phyloP scores from a whole-genome alignment of 1,140 invertebrate genomes.

The Argopecten irradians region DNA sequence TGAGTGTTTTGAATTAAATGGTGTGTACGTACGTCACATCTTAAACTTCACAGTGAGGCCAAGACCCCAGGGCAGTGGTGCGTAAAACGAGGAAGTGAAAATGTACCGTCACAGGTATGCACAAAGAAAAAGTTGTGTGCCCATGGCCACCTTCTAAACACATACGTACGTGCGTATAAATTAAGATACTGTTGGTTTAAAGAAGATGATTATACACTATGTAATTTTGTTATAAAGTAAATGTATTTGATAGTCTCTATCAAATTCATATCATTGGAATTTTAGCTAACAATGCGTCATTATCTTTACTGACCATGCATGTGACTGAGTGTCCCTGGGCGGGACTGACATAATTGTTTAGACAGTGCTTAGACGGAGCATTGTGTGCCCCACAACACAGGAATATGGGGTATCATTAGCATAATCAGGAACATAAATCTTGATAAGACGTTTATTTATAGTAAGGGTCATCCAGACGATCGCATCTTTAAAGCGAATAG shows the following conservation, averaged over 20 bases:
- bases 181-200: too few relatives aligned
- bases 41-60: constrained; percentile 14
- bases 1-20: constrained; percentile 1
- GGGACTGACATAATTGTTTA: not conserved
- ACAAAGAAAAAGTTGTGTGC: too few relatives aligned
- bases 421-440: too few relatives aligned
- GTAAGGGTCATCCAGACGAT: too few relatives aligned
- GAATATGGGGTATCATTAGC: not conserved
- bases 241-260: too few relatives aligned
- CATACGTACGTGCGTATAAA: too few relatives aligned
- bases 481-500: too few relatives aligned
- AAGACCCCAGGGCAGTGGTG: not conserved
- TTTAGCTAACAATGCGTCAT: not conserved
- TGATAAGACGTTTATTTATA: not conserved
- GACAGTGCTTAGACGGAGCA: not conserved
- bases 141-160: too few relatives aligned
- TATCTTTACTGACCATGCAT: not conserved
- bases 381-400: not conserved
- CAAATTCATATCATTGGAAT: too few relatives aligned
- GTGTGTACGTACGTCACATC: not conserved
- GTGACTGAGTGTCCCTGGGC: not conserved
- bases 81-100: not conserved
- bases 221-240: too few relatives aligned
- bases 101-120: not conserved
- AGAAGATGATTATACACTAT: too few relatives aligned